Conservation (phyloP, 2,113 vertebrate species). For the cat (Felis catus) region F.catus_Fca126_mat1.0 CM031428.1:6494001-6494500, state of each 20-base stretch:
- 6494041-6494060: background rate
- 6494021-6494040: background rate
- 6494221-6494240: background rate
- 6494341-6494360: background rate
- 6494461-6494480: background rate
- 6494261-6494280: background rate
- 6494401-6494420: background rate
- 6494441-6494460: background rate
- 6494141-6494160: background rate
- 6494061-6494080: background rate
- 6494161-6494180: background rate
- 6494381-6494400: background rate
- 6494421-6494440: background rate
- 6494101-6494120: background rate
- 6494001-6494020: background rate
- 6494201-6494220: background rate
- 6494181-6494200: background rate
- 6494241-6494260: background rate
- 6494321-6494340: background rate
- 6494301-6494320: background rate
- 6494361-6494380: background rate
- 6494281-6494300: background rate
- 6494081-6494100: background rate
- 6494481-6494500: background rate
- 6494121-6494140: background rate